These are phyloP conservation scores for Procavia capensis DNA, from an alignment of 2,113 vertebrate genomes.

Conservation along the genomic window DNA sequence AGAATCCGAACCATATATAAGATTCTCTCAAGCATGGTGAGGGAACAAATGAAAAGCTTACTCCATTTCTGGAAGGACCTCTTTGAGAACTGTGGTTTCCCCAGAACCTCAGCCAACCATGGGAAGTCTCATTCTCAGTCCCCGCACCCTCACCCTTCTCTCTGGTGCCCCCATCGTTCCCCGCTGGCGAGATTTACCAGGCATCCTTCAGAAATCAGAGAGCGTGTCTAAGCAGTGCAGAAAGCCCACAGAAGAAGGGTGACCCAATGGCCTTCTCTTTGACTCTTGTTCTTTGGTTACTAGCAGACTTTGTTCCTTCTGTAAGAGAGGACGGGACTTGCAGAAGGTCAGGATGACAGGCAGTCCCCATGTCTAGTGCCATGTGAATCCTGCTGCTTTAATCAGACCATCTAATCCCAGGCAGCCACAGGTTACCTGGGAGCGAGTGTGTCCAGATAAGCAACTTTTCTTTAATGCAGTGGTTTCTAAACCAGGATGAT, in stretches of 20 bases:
- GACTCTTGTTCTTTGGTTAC: background rate
- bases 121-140: background rate
- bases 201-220: background rate
- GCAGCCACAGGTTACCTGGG: background rate
- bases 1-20: background rate
- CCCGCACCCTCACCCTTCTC: background rate
- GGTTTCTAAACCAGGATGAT: background rate
- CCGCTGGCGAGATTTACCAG: background rate
- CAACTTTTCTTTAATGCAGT: background rate
- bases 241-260: background rate
- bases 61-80: background rate
- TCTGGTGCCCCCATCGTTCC: background rate
- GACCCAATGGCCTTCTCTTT: background rate
- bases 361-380: background rate
- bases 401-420: background rate
- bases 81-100: background rate
- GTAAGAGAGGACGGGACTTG: background rate
- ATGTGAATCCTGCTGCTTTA: accelerated
- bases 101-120: background rate
- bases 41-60: background rate
- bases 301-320: background rate
- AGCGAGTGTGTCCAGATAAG: background rate
- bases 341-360: background rate
- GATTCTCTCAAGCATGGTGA: background rate
- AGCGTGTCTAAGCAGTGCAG: background rate